Conservation (phyloP, 2,113 vertebrate species). For the Hiodon tergisus region DNA sequence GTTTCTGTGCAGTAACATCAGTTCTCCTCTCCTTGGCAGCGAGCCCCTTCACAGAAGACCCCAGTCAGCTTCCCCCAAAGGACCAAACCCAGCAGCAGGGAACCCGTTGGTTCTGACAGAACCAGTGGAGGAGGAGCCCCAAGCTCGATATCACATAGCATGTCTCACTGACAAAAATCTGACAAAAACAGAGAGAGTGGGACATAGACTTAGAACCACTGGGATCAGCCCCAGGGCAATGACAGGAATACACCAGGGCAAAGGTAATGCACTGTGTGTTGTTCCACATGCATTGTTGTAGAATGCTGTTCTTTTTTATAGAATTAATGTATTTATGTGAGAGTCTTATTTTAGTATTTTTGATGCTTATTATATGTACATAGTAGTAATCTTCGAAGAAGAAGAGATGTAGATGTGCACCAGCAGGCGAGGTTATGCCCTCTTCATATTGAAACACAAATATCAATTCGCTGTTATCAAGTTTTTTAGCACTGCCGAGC, state of each 20-base stretch:
- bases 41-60: conserved; percentile 70
- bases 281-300: neutral
- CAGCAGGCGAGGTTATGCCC: neutral
- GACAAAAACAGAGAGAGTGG: neutral
- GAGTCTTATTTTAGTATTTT: neutral
- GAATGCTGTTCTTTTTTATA: neutral
- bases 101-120: conserved; percentile 52
- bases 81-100: conserved; percentile 43
- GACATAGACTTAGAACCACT: neutral
- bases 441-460: neutral
- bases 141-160: neutral
- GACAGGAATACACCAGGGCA: too few relatives aligned
- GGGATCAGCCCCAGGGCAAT: neutral
- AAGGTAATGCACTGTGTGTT: neutral
- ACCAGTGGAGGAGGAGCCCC: conserved; percentile 48
- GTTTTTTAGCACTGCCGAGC: too few relatives aligned
- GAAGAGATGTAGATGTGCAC: neutral
- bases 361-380: neutral
- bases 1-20: neutral
- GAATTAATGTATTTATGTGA: neutral
- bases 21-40: conserved; percentile 46
- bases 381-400: neutral
- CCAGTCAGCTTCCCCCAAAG: conserved; percentile 66
- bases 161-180: neutral
- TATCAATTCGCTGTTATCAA: too few relatives aligned